A percentile compares a stretch with the other conserved stretches of the same genome.
These are phyloP conservation scores for Acanthis flammea DNA, from an alignment of 2,797 vertebrate species.

Conservation along the genomic window DNA sequence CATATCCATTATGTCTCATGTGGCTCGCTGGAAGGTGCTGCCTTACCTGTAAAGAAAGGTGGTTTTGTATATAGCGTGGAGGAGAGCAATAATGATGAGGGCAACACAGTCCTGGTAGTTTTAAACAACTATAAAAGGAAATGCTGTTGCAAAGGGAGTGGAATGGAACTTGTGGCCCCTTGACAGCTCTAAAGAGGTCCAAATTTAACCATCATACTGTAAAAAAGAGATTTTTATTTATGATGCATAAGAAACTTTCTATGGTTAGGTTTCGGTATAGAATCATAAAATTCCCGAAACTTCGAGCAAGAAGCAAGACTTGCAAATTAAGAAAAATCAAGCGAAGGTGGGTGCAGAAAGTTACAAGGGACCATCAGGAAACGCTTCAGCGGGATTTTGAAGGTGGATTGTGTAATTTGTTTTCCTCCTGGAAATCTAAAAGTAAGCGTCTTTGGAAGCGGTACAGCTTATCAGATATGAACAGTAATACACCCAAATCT, in stretches of 20 bases:
- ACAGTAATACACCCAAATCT: slow-evolving; percentile 62
- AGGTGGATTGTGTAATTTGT: slow-evolving; percentile 44
- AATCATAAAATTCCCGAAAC: slow-evolving; percentile 74
- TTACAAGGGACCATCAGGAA: slow-evolving; percentile 68
- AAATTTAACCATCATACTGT: slow-evolving; percentile 73
- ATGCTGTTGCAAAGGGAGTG: slow-evolving; percentile 70
- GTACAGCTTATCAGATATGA: slow-evolving; percentile 74
- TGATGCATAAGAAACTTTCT: slow-evolving; percentile 82
- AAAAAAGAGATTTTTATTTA: slow-evolving; percentile 77
- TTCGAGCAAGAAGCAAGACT: slow-evolving; percentile 73
- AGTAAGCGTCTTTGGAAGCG: slow-evolving; percentile 45
- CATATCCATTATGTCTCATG: slow-evolving; percentile 4
- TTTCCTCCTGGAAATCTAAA: slow-evolving; percentile 66
- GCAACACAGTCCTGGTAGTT: slow-evolving; percentile 47
- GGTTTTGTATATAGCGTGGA: not conserved
- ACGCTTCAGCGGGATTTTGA: slow-evolving; percentile 29
- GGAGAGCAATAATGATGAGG: slow-evolving; percentile 47
- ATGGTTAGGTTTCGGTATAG: slow-evolving; percentile 77
- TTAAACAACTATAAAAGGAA: slow-evolving; percentile 69
- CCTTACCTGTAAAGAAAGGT: slow-evolving; percentile 64
- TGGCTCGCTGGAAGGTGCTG: slow-evolving; percentile 22
- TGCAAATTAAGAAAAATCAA: slow-evolving; percentile 73
- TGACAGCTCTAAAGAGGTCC: slow-evolving; percentile 65
- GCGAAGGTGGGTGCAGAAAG: slow-evolving; percentile 71
- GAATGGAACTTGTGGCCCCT: slow-evolving; percentile 66